Evolutionary conservation across 2,888 invertebrate genomes (phyloP).

Genomic region (Apamea crenata): DNA sequence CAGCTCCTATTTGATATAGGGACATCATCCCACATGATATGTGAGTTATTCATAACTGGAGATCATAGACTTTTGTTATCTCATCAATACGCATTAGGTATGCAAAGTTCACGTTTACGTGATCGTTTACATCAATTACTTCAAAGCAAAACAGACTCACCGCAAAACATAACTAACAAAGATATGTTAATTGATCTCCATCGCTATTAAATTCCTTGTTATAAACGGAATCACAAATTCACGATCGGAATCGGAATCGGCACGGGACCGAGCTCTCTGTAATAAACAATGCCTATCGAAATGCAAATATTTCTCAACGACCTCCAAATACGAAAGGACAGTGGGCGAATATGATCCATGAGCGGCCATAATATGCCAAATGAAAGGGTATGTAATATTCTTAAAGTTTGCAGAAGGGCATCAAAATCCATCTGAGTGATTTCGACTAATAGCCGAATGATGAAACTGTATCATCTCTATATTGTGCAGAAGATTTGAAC

Average conservation of each 20-base stretch:
- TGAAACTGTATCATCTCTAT: neutral
- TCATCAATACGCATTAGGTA: neutral
- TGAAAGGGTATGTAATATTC: neutral
- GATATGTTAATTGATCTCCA: slow-evolving; percentile 46
- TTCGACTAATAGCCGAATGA: neutral
- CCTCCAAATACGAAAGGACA: slow-evolving; percentile 54
- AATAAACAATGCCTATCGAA: slow-evolving; percentile 66
- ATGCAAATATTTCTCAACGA: slow-evolving; percentile 70
- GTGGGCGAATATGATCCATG: neutral
- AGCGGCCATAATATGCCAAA: neutral
- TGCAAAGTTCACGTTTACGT: slow-evolving; percentile 3
- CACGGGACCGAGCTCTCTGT: slow-evolving; percentile 41
- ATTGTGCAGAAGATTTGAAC: neutral
- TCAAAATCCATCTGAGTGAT: neutral
- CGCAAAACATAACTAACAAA: slow-evolving; percentile 39
- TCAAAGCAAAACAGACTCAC: slow-evolving; percentile 30
- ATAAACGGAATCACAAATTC: slow-evolving; percentile 48
- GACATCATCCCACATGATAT: neutral
- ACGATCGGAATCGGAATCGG: slow-evolving; percentile 47
- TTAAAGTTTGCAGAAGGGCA: too few species aligned
- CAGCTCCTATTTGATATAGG: neutral
- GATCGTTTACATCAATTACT: slow-evolving; percentile 30
- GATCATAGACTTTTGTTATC: too few species aligned
- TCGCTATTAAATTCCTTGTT: slow-evolving; percentile 46
- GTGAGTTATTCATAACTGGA: neutral